Base-by-base conservation (phyloP, 2,797 vertebrate genomes). In the Pseudochirops corinnae region DNA sequence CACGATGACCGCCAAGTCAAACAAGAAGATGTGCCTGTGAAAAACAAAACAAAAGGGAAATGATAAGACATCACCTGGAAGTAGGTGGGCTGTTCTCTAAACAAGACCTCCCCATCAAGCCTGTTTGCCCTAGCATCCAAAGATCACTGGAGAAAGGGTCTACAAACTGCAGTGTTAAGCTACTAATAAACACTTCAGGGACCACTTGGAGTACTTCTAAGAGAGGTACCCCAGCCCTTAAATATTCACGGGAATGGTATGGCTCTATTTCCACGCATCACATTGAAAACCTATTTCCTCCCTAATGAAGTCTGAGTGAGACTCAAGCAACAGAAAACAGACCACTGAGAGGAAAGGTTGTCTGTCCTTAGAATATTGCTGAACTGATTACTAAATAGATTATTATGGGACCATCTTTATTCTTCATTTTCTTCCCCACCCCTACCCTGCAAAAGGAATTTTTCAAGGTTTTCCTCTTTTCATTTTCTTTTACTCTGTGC, bases 11-110 rank as follows among this genome's bases (percentile, higher is more conserved):
- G 99, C 99, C 18, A 99, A 98, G 56, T 99, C 99, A 82, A 99
- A 99, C 97, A 99, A 98, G 98, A 99, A 99, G 98, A 99, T 99
- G 98, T 99, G 99, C 98, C 99, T 99, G 98, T 12, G n/a, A 97
- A 97, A 96, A 4, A 94, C 62, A 98, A 24, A 96, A 3, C 92
- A 0, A 96, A 55, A 91, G 1, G 82, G 14, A 4, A 55, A 52
- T 95, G 94, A 96, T 95, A 96, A 94, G 57, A 91, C 91, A 90
- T 92, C 31, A 33, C 18, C 74, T 56, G 91, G 90, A 95, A 97
- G 60, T 29, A 74, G 0, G 1, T 16, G 29, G 3, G 9, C 57
- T 91, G 14, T 87, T 28, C 39, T 50, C 24, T 50, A 87, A 87
- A 46, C 2, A 46, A 46, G 39, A 24, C 21, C 2, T 82, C 39